A percentile compares a stretch with the other conserved stretches of the same genome.
phyloP scores from a whole-genome alignment of 2,888 invertebrate genomes.

The Neria commutata region DNA sequence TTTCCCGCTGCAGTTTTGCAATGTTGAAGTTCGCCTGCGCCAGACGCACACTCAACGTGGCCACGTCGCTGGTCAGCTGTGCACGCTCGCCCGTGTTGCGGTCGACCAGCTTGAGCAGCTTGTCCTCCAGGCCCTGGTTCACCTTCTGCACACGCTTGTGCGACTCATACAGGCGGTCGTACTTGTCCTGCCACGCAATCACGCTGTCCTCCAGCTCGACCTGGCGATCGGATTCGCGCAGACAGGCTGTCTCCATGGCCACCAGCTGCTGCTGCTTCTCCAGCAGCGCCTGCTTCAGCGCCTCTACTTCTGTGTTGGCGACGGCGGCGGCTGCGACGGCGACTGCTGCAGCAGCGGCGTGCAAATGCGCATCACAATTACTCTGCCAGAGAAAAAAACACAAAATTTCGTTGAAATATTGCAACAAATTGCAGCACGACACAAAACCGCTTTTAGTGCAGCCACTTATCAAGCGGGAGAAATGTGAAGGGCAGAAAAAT shows the following conservation, averaged over 20 bases:
- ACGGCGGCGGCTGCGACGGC: constrained; percentile 6
- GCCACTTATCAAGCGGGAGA: neutral
- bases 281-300: constrained; percentile 78
- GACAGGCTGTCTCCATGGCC: constrained; percentile 84
- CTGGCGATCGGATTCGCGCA: constrained; percentile 79
- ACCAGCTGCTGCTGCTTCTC: constrained; percentile 84
- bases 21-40: constrained; percentile 86
- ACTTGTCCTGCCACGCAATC: constrained; percentile 89
- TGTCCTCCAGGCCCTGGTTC: constrained; percentile 94
- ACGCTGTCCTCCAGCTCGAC: constrained; percentile 83
- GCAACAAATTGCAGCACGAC: too few species aligned
- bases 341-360: constrained; percentile 63
- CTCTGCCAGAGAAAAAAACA: constrained; percentile 37
- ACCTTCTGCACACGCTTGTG: constrained; percentile 93
- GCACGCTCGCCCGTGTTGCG: constrained; percentile 89
- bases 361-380: constrained; percentile 71
- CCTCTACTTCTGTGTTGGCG: constrained; percentile 73
- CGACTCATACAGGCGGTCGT: constrained; percentile 89
- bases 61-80: constrained; percentile 84
- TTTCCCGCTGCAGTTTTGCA: constrained; percentile 83
- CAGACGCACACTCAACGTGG: constrained; percentile 79
- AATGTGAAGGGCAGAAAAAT: constrained; percentile 10
- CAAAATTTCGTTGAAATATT: too few species aligned
- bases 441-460: constrained; percentile 5
- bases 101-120: constrained; percentile 88